These are phyloP conservation scores for Eurosta solidaginis DNA, from an alignment of 1,140 invertebrate genomes.

Conservation along the genomic window DNA sequence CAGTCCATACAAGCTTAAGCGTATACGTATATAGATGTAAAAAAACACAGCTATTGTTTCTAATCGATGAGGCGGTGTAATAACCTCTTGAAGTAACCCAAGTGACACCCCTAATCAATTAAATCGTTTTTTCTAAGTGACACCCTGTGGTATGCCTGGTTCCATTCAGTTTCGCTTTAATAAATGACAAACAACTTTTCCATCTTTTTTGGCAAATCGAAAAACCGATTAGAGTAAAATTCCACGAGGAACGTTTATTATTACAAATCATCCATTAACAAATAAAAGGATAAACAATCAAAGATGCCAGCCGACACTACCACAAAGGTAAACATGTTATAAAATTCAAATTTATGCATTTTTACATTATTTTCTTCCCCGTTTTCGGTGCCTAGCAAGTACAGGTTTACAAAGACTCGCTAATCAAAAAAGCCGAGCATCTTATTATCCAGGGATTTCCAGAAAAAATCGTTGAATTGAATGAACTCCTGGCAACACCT, in stretches of 20 bases:
- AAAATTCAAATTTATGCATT: not conserved
- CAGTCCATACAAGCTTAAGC: too few species aligned
- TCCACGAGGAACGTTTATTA: conserved; percentile 5
- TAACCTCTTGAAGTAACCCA: too few species aligned
- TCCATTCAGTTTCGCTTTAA: not conserved
- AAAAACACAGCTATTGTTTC: too few species aligned
- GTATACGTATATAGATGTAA: too few species aligned
- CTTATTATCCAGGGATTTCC: conserved; percentile 86
- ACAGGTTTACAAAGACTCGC: conserved; percentile 80
- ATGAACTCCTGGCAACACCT: conserved; percentile 79
- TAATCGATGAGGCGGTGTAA: too few species aligned
- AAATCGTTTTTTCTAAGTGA: too few species aligned
- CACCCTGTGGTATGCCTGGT: not conserved
- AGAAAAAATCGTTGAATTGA: conserved; percentile 86
- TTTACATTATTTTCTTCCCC: not conserved
- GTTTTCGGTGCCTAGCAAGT: conserved; percentile 65
- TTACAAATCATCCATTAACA: not conserved
- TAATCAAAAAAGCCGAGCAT: conserved; percentile 83
- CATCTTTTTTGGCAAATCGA: not conserved
- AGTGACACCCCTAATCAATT: too few species aligned
- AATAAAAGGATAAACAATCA: not conserved
- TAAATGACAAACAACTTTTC: not conserved
- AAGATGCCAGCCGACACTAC: conserved; percentile 53
- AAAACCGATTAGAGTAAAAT: not conserved
- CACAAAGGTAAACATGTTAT: conserved; percentile 38